Evolutionary conservation across 2,888 invertebrate genomes (phyloP), one percentile per base, ranked within the genome.

Genomic region (Zeuzera pyrina): DNA sequence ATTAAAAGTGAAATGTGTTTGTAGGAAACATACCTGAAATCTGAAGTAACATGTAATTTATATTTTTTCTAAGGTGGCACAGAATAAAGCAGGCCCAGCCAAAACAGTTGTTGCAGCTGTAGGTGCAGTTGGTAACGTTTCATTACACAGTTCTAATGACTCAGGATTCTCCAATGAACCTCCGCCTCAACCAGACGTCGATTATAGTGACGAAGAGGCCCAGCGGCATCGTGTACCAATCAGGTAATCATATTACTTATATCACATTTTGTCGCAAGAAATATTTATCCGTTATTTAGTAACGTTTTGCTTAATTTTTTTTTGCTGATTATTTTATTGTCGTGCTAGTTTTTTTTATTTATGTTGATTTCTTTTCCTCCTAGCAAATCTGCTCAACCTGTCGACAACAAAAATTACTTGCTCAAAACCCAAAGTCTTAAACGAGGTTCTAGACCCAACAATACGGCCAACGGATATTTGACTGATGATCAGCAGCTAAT

Each of bases 111-210:
- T 79, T 3, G 58, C 76, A 26, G 81, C 78, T 15, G 81, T 79
- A 2, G 79, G 79, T 30, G 83, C 81, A 13, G 89, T 89, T 27
- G 90, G 90, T 36, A 91, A 90, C 60, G 88, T 89, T 1, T 94
- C 93, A 23, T 86, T 95, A 47, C 94, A 95, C 69, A 94, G 94
- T 72, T 94, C 94, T 64, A 95, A 95, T 70, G 95, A 95, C 72
- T 94, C 94, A 49, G 95, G 95, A 10, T 95, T 95, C 70, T 93
- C 94, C 56, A 94, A 95, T 63, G 95, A 95, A 62, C 90, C 91
- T 6, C 94, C 94, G 2, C 91, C 90, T 14, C 93, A 93, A 57
- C 95, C 95, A 12, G 94, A 95, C 71, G 89, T 94, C 37, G 94
- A 95, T 71, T 94, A 95, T 69, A 94, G 94, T 31, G 94, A 95